Evolutionary conservation across 2,797 vertebrate genomes (phyloP).

Genomic region (Sciaenops ocellatus): DNA sequence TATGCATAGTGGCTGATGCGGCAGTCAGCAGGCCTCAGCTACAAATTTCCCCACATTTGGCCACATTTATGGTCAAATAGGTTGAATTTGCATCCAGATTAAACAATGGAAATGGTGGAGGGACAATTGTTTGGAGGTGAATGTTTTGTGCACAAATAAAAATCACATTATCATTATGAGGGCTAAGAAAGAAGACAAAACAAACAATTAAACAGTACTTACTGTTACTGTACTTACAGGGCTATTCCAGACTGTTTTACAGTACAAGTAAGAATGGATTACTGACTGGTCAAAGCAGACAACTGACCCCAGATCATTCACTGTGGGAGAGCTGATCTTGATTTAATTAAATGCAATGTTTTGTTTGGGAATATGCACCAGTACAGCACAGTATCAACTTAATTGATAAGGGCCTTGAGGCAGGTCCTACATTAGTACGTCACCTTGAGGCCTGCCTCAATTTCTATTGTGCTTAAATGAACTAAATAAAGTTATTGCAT

Average conservation of each 20-base stretch:
- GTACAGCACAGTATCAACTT: background rate
- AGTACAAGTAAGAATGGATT: constrained; percentile 5
- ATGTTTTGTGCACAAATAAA: constrained; percentile 35
- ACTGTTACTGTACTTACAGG: too few relatives aligned
- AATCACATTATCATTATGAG: constrained; percentile 24
- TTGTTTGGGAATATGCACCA: constrained; percentile 28
- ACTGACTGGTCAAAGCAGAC: background rate
- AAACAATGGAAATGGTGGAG: constrained; percentile 43
- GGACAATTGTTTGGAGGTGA: constrained; percentile 10
- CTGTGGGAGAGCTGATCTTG: background rate
- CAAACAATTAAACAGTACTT: background rate
- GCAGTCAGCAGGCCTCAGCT: constrained; percentile 73
- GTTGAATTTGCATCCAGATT: constrained; percentile 67
- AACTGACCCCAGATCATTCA: constrained; percentile 11
- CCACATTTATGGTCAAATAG: constrained; percentile 75
- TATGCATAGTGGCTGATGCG: constrained; percentile 75
- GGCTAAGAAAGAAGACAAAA: background rate
- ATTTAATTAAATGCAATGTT: constrained; percentile 28
- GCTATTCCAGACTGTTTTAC: constrained; percentile 2
- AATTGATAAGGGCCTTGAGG: constrained; percentile 28
- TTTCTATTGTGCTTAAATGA: constrained; percentile 19
- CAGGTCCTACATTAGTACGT: constrained; percentile 14
- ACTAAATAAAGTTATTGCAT: constrained; percentile 18
- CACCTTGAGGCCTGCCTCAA: constrained; percentile 19
- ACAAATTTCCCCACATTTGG: constrained; percentile 79